Evolutionary conservation across 2,113 vertebrate genomes (phyloP), one percentile per base, ranked within the genome.

Genomic region (Chlamydotis undulata): DNA sequence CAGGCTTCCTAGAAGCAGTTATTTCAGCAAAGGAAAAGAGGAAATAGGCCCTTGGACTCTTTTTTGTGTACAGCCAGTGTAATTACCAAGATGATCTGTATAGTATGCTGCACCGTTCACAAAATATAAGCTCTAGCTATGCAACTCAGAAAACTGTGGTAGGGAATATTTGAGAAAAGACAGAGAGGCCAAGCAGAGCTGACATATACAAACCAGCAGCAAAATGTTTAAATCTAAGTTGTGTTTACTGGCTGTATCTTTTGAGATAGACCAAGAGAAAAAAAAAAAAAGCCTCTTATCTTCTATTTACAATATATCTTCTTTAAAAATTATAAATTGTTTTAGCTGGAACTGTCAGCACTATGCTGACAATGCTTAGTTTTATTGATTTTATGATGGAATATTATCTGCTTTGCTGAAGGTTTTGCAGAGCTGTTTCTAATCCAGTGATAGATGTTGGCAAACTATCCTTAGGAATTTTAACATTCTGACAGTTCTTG

Each of bases 341-440:
- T 97, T 96, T 95, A 96, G 78, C 89, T 94, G 78, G 59, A 95
- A 80, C 95, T 96, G 93, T 91, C 94, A 96, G 84, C 90, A 85
- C 87, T 93, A 1, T 85, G 91, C 94, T 96, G 95, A 96, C 95
- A 95, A 94, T 96, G 89, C 95, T 96, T 76, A 83, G 93, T 50
- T 93, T 82, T 96, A 97, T 96, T 91, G 96, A 97, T 97, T 96
- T 96, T 96, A 76, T 96, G 96, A 97, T 96, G 84, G 94, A 96
- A 96, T 94, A 96, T 96, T 96, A 97, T 96, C 93, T 97, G 92
- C 63, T 90, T 90, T 96, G 89, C 90, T 94, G 84, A 95, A 94
- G 87, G 91, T 96, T 97, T 95, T 95, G 94, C 95, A 95, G 96
- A 87, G 94, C 91, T 97, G 84, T 95, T 97, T 91, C 95, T 94